Evolutionary conservation across 2,113 vertebrate species (phyloP).

Genomic region (Halichoeres trimaculatus): DNA sequence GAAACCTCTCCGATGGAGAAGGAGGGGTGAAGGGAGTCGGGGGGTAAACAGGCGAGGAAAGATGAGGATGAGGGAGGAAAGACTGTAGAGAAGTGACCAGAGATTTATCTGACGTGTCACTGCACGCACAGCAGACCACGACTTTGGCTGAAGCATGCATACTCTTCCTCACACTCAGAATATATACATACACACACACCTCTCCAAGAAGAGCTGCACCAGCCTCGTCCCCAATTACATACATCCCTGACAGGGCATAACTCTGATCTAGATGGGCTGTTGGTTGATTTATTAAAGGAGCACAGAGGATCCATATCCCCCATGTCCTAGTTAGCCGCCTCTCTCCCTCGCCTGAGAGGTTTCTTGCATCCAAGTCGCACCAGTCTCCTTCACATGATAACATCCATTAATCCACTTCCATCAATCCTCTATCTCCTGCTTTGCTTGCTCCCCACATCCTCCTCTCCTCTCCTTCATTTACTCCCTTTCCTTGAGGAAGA

Average conservation of each 20-base stretch:
- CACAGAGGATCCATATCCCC: slow-evolving; percentile 64
- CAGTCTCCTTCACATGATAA: slow-evolving; percentile 50
- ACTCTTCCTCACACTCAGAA: slow-evolving; percentile 15
- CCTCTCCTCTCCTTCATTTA: slow-evolving; percentile 32
- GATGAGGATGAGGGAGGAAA: slow-evolving; percentile 29
- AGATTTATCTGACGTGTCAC: slow-evolving; percentile 57
- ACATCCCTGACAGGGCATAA: slow-evolving; percentile 73
- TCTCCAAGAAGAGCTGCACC: slow-evolving; percentile 48
- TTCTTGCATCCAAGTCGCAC: slow-evolving; percentile 53
- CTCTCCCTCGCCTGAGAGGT: slow-evolving; percentile 43
- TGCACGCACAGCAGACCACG: slow-evolving; percentile 18
- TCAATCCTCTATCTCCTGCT: slow-evolving; percentile 48
- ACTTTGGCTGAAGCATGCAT: slow-evolving; percentile 24
- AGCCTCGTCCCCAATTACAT: slow-evolving; percentile 73
- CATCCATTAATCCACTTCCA: slow-evolving; percentile 67
- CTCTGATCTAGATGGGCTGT: slow-evolving; percentile 77
- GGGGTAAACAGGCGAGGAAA: slow-evolving; percentile 12
- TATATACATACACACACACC: slow-evolving; percentile 2
- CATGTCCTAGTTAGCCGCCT: slow-evolving; percentile 70
- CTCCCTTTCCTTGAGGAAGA: slow-evolving; percentile 12
- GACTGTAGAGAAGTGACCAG: slow-evolving; percentile 30
- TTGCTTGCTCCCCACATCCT: slow-evolving; percentile 16
- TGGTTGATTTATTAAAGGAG: slow-evolving; percentile 76
- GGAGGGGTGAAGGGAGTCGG: slow-evolving; percentile 21
- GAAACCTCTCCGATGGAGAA: slow-evolving; percentile 43